Percentiles rank a stretch among this genome's conserved stretches.
These are phyloP conservation scores for Acanthornis magna DNA, from an alignment of 2,797 vertebrate species.

Conservation along the genomic window DNA sequence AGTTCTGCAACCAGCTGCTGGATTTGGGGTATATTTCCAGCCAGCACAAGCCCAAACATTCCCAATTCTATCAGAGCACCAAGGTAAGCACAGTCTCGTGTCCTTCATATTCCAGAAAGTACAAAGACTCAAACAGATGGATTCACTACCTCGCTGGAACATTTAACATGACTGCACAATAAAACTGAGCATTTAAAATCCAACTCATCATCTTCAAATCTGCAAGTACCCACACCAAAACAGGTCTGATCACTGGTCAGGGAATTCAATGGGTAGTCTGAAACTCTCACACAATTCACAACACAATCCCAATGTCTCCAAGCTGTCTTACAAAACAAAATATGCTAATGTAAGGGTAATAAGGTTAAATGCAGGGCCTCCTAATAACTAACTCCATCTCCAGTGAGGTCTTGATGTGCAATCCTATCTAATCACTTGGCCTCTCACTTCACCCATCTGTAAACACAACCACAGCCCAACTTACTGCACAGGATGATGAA, in stretches of 20 bases:
- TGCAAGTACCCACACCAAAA: not conserved
- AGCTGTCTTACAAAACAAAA: not conserved
- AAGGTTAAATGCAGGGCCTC: not conserved
- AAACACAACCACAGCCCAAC: slow-evolving; percentile 13
- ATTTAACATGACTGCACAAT: fast-evolving
- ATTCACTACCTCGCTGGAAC: fast-evolving
- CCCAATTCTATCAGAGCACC: not conserved
- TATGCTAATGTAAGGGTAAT: not conserved
- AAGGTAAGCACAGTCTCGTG: not conserved
- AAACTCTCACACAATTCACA: not conserved
- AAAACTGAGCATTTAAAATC: not conserved
- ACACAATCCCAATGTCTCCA: not conserved
- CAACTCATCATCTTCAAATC: not conserved
- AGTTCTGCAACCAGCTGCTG: not conserved
- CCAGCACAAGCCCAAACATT: not conserved
- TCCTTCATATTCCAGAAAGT: not conserved
- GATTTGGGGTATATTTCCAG: not conserved
- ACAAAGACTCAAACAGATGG: not conserved
- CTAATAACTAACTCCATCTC: slow-evolving; percentile 26
- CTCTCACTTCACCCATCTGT: not conserved
- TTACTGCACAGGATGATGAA: not conserved
- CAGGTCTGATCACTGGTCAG: not conserved
- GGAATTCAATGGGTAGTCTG: not conserved
- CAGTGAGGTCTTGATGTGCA: not conserved
- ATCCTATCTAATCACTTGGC: not conserved